These are phyloP conservation scores for Thereuonema tuberculata DNA, from an alignment of 1,140 invertebrate genomes.

Conservation along the genomic window DNA sequence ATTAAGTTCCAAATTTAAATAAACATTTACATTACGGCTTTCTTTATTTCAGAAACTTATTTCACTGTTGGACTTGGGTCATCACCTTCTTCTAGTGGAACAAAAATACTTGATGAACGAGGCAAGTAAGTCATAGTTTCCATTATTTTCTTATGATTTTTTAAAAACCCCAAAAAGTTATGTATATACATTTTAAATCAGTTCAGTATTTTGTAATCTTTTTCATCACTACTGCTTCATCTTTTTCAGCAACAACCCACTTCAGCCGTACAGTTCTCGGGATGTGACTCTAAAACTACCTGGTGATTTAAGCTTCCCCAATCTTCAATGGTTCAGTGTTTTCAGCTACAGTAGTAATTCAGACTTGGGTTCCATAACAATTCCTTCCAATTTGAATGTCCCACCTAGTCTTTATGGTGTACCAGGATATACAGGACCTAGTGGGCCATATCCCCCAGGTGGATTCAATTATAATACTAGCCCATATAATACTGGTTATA, in stretches of 20 bases:
- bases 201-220: neutral
- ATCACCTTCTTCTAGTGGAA: slow-evolving; percentile 63
- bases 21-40: slow-evolving; percentile 7
- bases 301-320: slow-evolving; percentile 67
- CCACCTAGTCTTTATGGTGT: slow-evolving; percentile 41
- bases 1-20: neutral
- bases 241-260: slow-evolving; percentile 49
- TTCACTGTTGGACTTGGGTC: slow-evolving; percentile 82
- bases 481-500: neutral
- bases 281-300: slow-evolving; percentile 77
- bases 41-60: slow-evolving; percentile 55
- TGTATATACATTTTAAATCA: no score
- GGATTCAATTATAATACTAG: no score
- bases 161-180: no score
- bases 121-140: slow-evolving; percentile 42
- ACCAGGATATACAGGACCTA: slow-evolving; percentile 6
- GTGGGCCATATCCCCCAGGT: neutral
- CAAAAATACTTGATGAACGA: slow-evolving; percentile 72
- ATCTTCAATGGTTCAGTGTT: slow-evolving; percentile 81
- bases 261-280: slow-evolving; percentile 71
- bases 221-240: no score
- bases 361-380: slow-evolving; percentile 78
- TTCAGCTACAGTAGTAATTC: slow-evolving; percentile 62
- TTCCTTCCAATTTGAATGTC: slow-evolving; percentile 75
- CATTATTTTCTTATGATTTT: no score